Evolutionary conservation across 2,113 vertebrate species (phyloP), one percentile per base, ranked within the genome.

Genomic region (Diglossa brunneiventris): DNA sequence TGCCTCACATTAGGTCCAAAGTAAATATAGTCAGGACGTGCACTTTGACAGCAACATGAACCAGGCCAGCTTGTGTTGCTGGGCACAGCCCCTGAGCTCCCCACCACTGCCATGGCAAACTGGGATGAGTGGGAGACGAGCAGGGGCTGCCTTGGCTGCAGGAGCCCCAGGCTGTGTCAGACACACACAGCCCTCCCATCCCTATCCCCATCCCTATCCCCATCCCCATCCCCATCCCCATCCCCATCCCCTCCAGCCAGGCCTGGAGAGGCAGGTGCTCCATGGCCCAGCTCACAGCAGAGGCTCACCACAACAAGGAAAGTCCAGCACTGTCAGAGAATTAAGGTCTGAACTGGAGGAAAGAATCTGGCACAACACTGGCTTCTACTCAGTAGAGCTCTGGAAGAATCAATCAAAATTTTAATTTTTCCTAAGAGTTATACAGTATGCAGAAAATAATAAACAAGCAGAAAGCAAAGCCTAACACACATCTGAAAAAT

Each of bases 61-160:
- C 30, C 55, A 79, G 35, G 46, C 5, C 17, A 79, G 35, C 22
- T 31, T 21, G 8, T 47, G 24, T 7, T 68, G 20, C 74, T 49
- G 31, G 27, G 26, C 30, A 39, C 68, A 56, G 35, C 2, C 23
- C 47, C 68, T 13, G 10, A 58, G 56, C 55, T 77, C 23, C 19
- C 50, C 1, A 1, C 8, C 22, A 6, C 3, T n/a, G 26, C 49
- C 2, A 0, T 2, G 7, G 24, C 0, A 2, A 63, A 31, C 13
- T 72, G 69, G 30, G n/a, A 19, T 26, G 27, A 15, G 46, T 13
- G 9, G 64, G 61, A 90, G 19, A 70, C 11, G 24, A 77, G 55
- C 22, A 55, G 46, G n/a, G 41, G 21, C 52, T 78, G 41, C 68
- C 74, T 46, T 1, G 3, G 63, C 22, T 2, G 0, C 55, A 30